Conservation (phyloP, 2,888 invertebrate genomes). For the Sinohyriopsis cumingii region DNA sequence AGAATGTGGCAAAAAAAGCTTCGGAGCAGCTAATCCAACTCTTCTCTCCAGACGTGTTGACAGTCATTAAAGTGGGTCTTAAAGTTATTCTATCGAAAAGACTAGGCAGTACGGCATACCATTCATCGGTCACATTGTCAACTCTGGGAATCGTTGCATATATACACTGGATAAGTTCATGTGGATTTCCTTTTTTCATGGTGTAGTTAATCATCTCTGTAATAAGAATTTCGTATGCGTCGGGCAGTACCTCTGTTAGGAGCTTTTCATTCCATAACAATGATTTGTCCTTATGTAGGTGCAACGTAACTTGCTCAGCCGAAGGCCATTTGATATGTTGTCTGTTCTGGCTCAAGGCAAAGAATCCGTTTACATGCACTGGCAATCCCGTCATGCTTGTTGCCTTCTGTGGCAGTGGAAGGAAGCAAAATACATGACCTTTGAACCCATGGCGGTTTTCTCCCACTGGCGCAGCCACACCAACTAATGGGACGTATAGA, state of each 20-base stretch:
- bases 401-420: constrained; percentile 59
- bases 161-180: constrained; percentile 10
- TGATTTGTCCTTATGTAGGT: constrained; percentile 40
- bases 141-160: constrained; percentile 25
- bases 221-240: constrained; percentile 41
- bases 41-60: too few species aligned
- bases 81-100: neutral
- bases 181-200: constrained; percentile 9
- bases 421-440: constrained; percentile 65
- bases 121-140: constrained; percentile 20
- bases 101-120: constrained; percentile 43
- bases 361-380: constrained; percentile 64
- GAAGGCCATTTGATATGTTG: constrained; percentile 67
- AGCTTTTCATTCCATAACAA: constrained; percentile 62
- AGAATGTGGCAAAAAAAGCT: too few species aligned
- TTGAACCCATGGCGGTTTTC: constrained; percentile 8
- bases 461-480: constrained; percentile 17
- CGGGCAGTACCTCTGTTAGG: constrained; percentile 51
- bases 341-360: constrained; percentile 62
- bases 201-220: constrained; percentile 21
- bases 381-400: constrained; percentile 60
- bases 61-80: neutral
- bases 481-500: constrained; percentile 19
- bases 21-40: too few species aligned
- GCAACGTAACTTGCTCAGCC: constrained; percentile 29